Base-by-base conservation (phyloP, 2,888 invertebrate genomes). In the Diloba caeruleocephala region DNA sequence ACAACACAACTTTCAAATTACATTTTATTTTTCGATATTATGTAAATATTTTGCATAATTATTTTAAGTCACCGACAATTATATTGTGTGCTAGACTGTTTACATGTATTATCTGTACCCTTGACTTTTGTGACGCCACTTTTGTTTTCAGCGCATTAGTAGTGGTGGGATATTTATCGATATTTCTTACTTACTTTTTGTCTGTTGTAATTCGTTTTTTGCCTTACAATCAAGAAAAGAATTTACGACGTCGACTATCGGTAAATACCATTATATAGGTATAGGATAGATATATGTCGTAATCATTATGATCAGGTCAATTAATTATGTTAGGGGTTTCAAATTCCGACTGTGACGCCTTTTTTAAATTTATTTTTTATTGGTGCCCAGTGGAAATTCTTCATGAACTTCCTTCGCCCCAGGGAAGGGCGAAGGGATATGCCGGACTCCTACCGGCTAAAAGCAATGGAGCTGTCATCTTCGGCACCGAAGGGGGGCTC, bases 61-160 rank as follows among this genome's bases (percentile, higher is more conserved):
- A 28, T 32, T n/a, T 39, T 7, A 34, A 41, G 29, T 29, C 10
- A 13, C 31, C 36, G 34, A 28, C 9, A 36, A 31, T 38, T 28
- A 31, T 45, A 33, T 7, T 5, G 26, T 36, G 6, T 46, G 10
- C 23, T 15, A 25, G 31, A 37, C 17, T 31, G 10, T 52, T 55
- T 59, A 46, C 49, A 29, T 46, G 51, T 52, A 33, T 63, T 52
- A 55, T 49, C 54, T 41, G n/a, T 67, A 36, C 3, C 63, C 68
- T 67, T 67, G 68, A 67, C 59, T 55, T 67, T 63, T 36, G n/a
- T 15, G 38, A 2, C 61, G 49, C 49, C 63, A 59, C 55, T 46
- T 67, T 58, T 31, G 39, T 51, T 52, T 49, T 17, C 12, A 14
- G 10, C 14, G n/a, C 7, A 10, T 25, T 4, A 36, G 0, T 49